These are phyloP conservation scores for Acronicta alni DNA, from an alignment of 2,888 invertebrate species.

Conservation along the genomic window DNA sequence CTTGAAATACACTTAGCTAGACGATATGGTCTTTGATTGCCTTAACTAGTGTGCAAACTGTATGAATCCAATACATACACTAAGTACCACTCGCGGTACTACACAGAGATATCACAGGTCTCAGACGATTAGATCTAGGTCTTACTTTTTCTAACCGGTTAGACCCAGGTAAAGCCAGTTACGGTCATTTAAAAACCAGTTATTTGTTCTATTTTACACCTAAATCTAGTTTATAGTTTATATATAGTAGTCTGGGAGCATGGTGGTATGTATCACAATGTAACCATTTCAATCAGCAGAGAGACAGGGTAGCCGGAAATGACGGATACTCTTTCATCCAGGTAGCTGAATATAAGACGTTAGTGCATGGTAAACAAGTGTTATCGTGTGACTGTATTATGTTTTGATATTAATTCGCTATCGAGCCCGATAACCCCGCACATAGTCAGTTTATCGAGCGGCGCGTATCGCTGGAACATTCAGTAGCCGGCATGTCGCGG, in stretches of 20 bases:
- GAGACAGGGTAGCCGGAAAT: too few relatives aligned
- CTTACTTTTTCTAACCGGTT: slow-evolving; percentile 47
- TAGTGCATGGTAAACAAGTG: slow-evolving; percentile 50
- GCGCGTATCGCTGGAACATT: slow-evolving; percentile 13
- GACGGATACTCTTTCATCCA: slow-evolving; percentile 9
- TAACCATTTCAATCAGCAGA: not conserved
- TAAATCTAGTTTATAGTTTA: slow-evolving; percentile 31
- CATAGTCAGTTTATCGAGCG: slow-evolving; percentile 36
- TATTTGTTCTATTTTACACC: slow-evolving; percentile 37
- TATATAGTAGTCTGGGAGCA: slow-evolving; percentile 16
- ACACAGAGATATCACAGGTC: slow-evolving; percentile 17
- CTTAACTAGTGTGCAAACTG: slow-evolving; percentile 2
- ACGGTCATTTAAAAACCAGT: slow-evolving; percentile 38
- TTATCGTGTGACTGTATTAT: slow-evolving; percentile 50
- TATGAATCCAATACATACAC: slow-evolving; percentile 8
- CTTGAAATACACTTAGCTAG: too few relatives aligned
- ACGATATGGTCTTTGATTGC: too few relatives aligned
- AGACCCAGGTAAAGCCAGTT: slow-evolving; percentile 27
- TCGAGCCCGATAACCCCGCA: slow-evolving; percentile 51
- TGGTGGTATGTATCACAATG: not conserved
- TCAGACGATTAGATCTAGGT: slow-evolving; percentile 41
- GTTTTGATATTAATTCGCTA: slow-evolving; percentile 52
- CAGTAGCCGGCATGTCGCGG: slow-evolving; percentile 51
- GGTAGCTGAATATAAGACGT: slow-evolving; percentile 26
- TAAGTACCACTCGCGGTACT: too few relatives aligned